Evolutionary conservation across 2,113 vertebrate species (phyloP).

Genomic region (Halichoeres trimaculatus): DNA sequence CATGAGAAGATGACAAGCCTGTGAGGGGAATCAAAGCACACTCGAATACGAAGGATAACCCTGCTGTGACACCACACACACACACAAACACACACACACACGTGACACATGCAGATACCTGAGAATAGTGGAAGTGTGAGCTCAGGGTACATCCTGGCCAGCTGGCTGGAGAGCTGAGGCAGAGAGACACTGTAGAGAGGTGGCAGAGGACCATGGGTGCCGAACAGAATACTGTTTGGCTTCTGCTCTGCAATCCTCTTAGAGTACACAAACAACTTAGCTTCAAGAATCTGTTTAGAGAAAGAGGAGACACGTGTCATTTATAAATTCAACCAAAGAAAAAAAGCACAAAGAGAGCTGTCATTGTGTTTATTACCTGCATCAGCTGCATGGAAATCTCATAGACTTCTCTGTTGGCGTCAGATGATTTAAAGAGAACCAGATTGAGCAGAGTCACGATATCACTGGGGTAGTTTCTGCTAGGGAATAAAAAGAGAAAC

Average conservation of each 20-base stretch:
- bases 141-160: slow-evolving; percentile 97
- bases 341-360: neutral
- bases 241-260: slow-evolving; percentile 93
- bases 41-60: slow-evolving; percentile 16
- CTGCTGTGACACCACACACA: slow-evolving; percentile 11
- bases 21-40: slow-evolving; percentile 9
- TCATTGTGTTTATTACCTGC: slow-evolving; percentile 84
- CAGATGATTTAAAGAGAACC: slow-evolving; percentile 96
- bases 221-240: slow-evolving; percentile 89
- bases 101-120: slow-evolving; percentile 82
- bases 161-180: slow-evolving; percentile 90
- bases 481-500: slow-evolving; percentile 36
- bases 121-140: slow-evolving; percentile 97
- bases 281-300: slow-evolving; percentile 90
- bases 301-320: neutral
- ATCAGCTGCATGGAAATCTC: slow-evolving; percentile 99
- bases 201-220: slow-evolving; percentile 91
- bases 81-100: slow-evolving; percentile 15
- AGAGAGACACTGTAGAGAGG: slow-evolving; percentile 95
- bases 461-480: slow-evolving; percentile 95
- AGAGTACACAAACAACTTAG: slow-evolving; percentile 92
- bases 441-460: slow-evolving; percentile 94
- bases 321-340: neutral
- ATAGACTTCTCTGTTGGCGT: slow-evolving; percentile 96
- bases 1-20: slow-evolving; percentile 45